These are phyloP conservation scores for Cydia pomonella DNA, from an alignment of 1,140 invertebrate species.

Conservation along the genomic window DNA sequence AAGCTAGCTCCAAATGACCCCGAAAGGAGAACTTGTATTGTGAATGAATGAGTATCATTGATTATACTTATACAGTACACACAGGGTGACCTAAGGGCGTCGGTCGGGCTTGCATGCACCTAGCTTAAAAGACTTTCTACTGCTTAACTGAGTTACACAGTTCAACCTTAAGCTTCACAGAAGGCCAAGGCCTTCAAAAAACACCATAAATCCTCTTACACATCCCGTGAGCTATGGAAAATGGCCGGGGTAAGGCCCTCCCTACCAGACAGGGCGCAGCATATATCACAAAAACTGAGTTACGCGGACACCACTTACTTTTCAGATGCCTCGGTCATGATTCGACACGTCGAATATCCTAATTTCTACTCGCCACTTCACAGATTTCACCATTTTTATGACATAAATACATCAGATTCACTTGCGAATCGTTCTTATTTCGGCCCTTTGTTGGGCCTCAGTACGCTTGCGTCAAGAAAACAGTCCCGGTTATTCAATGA, in stretches of 20 bases:
- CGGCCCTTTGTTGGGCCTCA: slow-evolving; percentile 79
- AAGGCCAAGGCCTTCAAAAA: slow-evolving; percentile 35
- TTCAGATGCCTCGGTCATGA: slow-evolving; percentile 89
- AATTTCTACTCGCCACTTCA: slow-evolving; percentile 85
- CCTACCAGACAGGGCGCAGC: slow-evolving; percentile 70
- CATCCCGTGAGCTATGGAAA: slow-evolving; percentile 63
- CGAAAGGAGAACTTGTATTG: slow-evolving; percentile 69
- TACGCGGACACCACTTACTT: slow-evolving; percentile 81
- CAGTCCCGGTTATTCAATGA: slow-evolving; percentile 77
- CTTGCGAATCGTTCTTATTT: slow-evolving; percentile 74
- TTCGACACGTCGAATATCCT: slow-evolving; percentile 86
- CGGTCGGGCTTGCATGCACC: slow-evolving; percentile 57
- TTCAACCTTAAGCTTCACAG: slow-evolving; percentile 28
- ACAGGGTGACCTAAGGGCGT: slow-evolving; percentile 71
- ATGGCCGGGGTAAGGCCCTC: slow-evolving; percentile 77
- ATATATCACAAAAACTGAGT: slow-evolving; percentile 57
- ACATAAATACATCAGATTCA: slow-evolving; percentile 85
- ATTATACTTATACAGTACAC: slow-evolving; percentile 68
- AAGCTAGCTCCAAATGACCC: slow-evolving; percentile 68
- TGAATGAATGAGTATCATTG: slow-evolving; percentile 78
- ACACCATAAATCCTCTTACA: slow-evolving; percentile 55
- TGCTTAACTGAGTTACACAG: slow-evolving; percentile 35
- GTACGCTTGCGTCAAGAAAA: slow-evolving; percentile 76
- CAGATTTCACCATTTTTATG: slow-evolving; percentile 86
- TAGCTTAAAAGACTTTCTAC: slow-evolving; percentile 36